phyloP scores from a whole-genome alignment of 1,140 invertebrate genomes.

The Drosophila punjabiensis region DNA sequence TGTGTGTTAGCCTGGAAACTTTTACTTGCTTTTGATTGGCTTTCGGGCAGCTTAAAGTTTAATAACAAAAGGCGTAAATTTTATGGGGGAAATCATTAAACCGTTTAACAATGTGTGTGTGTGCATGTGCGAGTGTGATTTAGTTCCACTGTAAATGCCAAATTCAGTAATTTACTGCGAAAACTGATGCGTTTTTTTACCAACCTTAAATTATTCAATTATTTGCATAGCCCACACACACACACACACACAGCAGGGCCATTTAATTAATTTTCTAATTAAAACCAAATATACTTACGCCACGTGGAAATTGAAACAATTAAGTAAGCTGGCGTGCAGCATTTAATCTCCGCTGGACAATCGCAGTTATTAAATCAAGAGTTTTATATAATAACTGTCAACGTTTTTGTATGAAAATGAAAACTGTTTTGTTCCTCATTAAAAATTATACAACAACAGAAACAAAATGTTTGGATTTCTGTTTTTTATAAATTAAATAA shows the following conservation, averaged over 20 bases:
- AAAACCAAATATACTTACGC: constrained; percentile 22
- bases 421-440: not conserved
- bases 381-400: not conserved
- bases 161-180: constrained; percentile 27
- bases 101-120: constrained; percentile 54
- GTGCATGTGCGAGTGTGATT: constrained; percentile 49
- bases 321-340: constrained; percentile 5
- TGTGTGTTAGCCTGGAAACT: constrained; percentile 26
- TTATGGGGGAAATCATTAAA: constrained; percentile 46
- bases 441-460: not conserved
- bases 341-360: constrained; percentile 10
- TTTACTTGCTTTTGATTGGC: constrained; percentile 76
- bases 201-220: constrained; percentile 16
- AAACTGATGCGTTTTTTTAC: not conserved
- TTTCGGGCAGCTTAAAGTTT: constrained; percentile 60
- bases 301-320: constrained; percentile 12
- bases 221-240: not conserved
- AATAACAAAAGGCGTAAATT: constrained; percentile 66
- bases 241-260: not conserved
- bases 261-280: constrained; percentile 43
- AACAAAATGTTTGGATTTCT: too few relatives aligned
- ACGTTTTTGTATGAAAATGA: too few relatives aligned
- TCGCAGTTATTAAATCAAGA: constrained; percentile 11
- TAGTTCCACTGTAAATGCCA: constrained; percentile 8
- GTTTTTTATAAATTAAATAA: not conserved